Conservation (phyloP, 2,113 vertebrate genomes). For the Ictalurus furcatus region DNA sequence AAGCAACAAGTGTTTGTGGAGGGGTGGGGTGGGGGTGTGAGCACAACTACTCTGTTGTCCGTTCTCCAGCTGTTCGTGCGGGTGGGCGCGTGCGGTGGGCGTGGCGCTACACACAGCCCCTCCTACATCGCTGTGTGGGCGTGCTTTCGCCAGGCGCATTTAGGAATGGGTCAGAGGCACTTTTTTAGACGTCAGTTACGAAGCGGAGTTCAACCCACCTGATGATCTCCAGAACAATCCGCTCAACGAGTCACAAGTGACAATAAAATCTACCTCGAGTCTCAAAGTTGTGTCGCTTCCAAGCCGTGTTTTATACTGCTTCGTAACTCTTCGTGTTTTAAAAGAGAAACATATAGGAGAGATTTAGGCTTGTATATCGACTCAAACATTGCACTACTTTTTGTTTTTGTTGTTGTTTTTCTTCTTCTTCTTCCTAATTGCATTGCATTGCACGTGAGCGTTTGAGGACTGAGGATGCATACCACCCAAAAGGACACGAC, state of each 20-base stretch:
- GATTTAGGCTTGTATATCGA: constrained; percentile 45
- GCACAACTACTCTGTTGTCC: constrained; percentile 47
- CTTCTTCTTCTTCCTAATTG: constrained; percentile 50
- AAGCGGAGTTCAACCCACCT: constrained; percentile 71
- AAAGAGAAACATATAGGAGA: not conserved
- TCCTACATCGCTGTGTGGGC: constrained; percentile 50
- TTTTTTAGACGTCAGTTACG: constrained; percentile 65
- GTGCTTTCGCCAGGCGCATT: constrained; percentile 69
- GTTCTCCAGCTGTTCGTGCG: constrained; percentile 69
- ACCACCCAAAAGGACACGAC: constrained; percentile 98
- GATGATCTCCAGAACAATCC: constrained; percentile 70
- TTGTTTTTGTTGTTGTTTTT: constrained; percentile 14
- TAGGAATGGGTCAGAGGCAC: constrained; percentile 71
- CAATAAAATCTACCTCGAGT: constrained; percentile 70
- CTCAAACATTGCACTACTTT: constrained; percentile 72
- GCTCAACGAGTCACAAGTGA: constrained; percentile 62
- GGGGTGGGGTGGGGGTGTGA: not conserved
- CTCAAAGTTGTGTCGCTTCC: constrained; percentile 48
- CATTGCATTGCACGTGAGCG: constrained; percentile 66
- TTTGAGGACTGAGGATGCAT: constrained; percentile 82
- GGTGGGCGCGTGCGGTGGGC: constrained; percentile 59
- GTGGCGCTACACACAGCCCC: constrained; percentile 48
- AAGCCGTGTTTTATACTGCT: constrained; percentile 40
- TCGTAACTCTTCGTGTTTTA: constrained; percentile 29
- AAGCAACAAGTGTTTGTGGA: constrained; percentile 52